phyloP scores from a whole-genome alignment of 2,113 vertebrate species.

The Nyctibius bracteatus region DNA sequence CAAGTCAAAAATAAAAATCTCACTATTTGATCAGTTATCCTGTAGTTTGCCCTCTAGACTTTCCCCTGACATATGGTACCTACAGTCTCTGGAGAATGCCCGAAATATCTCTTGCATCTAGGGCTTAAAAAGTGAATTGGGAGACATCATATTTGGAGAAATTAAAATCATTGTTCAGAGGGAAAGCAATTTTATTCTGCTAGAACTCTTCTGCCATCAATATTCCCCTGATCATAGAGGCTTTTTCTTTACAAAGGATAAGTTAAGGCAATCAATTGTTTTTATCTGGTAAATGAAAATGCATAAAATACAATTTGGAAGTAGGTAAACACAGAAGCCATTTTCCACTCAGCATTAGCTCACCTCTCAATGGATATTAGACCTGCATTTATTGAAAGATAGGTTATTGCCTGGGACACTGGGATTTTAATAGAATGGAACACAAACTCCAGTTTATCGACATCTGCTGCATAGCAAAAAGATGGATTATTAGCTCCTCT shows the following conservation, averaged over 20 bases:
- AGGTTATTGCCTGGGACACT: conserved; percentile 48
- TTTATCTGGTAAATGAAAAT: conserved; percentile 37
- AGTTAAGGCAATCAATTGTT: conserved; percentile 5
- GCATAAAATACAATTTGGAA: conserved; percentile 21
- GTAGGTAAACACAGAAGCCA: conserved; percentile 28
- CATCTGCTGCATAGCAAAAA: conserved; percentile 30
- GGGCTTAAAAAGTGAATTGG: not conserved
- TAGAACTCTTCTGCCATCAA: not conserved
- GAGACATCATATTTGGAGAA: not conserved
- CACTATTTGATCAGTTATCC: not conserved
- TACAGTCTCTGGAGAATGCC: not conserved
- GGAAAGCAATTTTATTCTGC: not conserved
- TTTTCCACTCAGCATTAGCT: conserved; percentile 34
- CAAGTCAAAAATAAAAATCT: conserved; percentile 10
- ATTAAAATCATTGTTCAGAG: not conserved
- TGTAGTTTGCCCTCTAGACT: not conserved
- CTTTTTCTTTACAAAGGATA: not conserved
- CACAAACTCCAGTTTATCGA: conserved; percentile 52
- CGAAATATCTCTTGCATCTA: not conserved
- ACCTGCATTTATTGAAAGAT: conserved; percentile 30
- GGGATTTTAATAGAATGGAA: conserved; percentile 53
- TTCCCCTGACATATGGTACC: not conserved
- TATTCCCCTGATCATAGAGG: not conserved
- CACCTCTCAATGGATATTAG: conserved; percentile 32
- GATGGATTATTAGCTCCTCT: conserved; percentile 22